phyloP scores from a whole-genome alignment of 2,797 vertebrate species.

The Myoxocephalus aenaeus region DNA sequence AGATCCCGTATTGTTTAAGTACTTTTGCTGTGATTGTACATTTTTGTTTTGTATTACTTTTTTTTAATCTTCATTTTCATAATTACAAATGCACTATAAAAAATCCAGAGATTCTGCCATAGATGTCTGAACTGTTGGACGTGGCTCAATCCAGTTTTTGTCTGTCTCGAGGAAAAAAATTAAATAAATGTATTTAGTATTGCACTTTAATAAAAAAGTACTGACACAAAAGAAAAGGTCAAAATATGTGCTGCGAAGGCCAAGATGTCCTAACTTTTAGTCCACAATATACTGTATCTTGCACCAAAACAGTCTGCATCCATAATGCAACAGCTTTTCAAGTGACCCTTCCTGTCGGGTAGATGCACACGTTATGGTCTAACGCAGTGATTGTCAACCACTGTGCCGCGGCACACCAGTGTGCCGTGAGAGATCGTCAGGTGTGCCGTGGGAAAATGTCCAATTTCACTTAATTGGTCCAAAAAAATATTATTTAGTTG shows the following conservation, averaged over 20 bases:
- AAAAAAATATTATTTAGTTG: too few relatives aligned
- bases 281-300: background rate
- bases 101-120: background rate
- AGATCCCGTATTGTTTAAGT: background rate
- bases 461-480: too few relatives aligned
- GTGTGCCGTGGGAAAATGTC: too few relatives aligned
- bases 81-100: background rate
- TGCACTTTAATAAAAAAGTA: background rate
- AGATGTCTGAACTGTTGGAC: background rate
- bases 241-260: background rate
- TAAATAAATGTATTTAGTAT: too few relatives aligned
- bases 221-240: background rate
- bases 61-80: background rate
- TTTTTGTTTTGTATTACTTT: background rate
- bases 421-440: too few relatives aligned
- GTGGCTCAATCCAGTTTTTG: background rate
- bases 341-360: background rate
- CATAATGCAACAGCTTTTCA: background rate
- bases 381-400: too few relatives aligned
- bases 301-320: background rate
- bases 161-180: background rate
- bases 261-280: background rate
- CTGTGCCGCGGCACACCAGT: too few relatives aligned
- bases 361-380: accelerated
- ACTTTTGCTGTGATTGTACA: background rate